Conservation (phyloP, 2,888 invertebrate genomes). For the Drymonia ruficornis region DNA sequence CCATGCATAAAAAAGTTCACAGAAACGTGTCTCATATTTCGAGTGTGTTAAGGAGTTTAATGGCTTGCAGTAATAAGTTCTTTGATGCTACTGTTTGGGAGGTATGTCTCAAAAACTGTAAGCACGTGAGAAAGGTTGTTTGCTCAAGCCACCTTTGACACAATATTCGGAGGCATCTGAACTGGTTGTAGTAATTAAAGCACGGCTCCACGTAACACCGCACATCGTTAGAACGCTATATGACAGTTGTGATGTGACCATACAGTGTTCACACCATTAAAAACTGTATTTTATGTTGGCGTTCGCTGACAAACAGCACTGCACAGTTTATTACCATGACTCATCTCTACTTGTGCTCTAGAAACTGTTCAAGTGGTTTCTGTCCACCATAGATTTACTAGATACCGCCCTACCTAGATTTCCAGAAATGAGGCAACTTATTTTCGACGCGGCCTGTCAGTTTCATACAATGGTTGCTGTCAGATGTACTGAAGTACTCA, state of each 20-base stretch:
- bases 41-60: conserved; percentile 13
- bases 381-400: no score
- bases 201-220: conserved; percentile 47
- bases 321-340: conserved; percentile 51
- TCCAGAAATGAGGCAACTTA: no score
- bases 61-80: conserved; percentile 15
- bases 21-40: conserved; percentile 21
- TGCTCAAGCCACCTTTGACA: conserved; percentile 67
- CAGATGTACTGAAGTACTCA: no score
- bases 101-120: conserved; percentile 31
- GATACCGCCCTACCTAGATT: no score
- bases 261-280: conserved; percentile 63
- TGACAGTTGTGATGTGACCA: conserved; percentile 43
- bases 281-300: conserved; percentile 54
- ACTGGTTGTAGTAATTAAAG: conserved; percentile 65
- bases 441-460: no score
- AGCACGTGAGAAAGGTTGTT: conserved; percentile 58
- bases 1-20: conserved; percentile 30
- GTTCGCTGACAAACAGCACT: conserved; percentile 35
- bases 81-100: conserved; percentile 26
- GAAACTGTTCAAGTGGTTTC: conserved; percentile 28
- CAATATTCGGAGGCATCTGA: conserved; percentile 49
- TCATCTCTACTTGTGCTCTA: conserved; percentile 50
- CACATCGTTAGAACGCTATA: conserved; percentile 37
- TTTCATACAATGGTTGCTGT: no score